Evolutionary conservation across 2,888 invertebrate species (phyloP).

Genomic region (Eristalinus sepulchralis): DNA sequence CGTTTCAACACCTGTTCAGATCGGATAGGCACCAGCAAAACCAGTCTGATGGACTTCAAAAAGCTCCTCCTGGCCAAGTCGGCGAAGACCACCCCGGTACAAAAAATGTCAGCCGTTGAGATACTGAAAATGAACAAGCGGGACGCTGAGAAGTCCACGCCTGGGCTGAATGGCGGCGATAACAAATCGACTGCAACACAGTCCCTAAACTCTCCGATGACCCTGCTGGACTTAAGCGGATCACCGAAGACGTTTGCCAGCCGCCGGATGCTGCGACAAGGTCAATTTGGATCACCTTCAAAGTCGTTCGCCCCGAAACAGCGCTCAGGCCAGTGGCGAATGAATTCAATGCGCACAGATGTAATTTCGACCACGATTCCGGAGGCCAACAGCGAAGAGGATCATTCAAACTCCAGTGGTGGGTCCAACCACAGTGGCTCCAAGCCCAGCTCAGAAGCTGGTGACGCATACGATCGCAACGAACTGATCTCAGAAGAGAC

Average conservation of each 20-base stretch:
- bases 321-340: conserved; percentile 81
- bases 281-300: conserved; percentile 83
- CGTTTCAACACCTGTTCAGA: conserved; percentile 84
- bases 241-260: conserved; percentile 87
- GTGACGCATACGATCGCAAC: conserved; percentile 64
- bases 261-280: conserved; percentile 83
- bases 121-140: conserved; percentile 84
- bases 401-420: conserved; percentile 84
- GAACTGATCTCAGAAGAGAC: conserved; percentile 74
- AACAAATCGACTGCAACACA: conserved; percentile 55
- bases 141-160: conserved; percentile 78
- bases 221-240: conserved; percentile 86
- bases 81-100: conserved; percentile 84
- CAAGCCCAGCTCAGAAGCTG: conserved; percentile 81
- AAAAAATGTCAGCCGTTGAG: conserved; percentile 89
- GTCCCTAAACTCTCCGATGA: conserved; percentile 82
- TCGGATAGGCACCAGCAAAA: conserved; percentile 86
- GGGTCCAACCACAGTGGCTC: conserved; percentile 83
- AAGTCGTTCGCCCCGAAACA: conserved; percentile 83
- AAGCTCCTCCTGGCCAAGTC: conserved; percentile 89
- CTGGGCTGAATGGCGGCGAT: conserved; percentile 19
- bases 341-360: conserved; percentile 88
- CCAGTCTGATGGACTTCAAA: conserved; percentile 92
- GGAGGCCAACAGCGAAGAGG: conserved; percentile 90
- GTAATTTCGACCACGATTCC: conserved; percentile 93